phyloP scores from a whole-genome alignment of 1,140 invertebrate genomes.

The Bursaphelenchus mucronatus region DNA sequence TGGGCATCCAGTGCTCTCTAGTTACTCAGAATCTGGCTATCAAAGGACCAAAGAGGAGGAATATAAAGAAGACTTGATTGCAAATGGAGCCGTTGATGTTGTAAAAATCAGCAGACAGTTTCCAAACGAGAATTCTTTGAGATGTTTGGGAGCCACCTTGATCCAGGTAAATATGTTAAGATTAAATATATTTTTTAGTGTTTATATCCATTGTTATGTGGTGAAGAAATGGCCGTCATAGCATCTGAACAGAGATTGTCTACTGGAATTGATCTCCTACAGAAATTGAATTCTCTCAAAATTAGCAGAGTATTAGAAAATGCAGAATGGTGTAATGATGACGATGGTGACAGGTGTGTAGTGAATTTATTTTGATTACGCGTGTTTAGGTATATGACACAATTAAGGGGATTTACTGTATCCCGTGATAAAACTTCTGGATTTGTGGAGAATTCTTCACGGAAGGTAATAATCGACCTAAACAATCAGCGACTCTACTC shows the following conservation, averaged over 20 bases:
- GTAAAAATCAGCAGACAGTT: slow-evolving; percentile 14
- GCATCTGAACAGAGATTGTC: slow-evolving; percentile 37
- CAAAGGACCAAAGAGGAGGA: slow-evolving; percentile 22
- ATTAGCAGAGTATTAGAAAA: slow-evolving; percentile 28
- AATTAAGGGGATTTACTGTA: neutral
- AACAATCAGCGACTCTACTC: slow-evolving; percentile 31
- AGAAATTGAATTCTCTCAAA: slow-evolving; percentile 40
- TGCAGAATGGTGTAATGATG: slow-evolving; percentile 23
- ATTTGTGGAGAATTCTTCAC: neutral
- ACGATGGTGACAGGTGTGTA: neutral
- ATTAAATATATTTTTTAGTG: slow-evolving; percentile 40
- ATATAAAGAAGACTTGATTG: slow-evolving; percentile 3
- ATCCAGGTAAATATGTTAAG: slow-evolving; percentile 19
- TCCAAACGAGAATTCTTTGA: slow-evolving; percentile 36
- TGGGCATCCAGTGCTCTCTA: slow-evolving; percentile 28
- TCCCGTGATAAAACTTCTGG: neutral
- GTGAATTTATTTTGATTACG: neutral
- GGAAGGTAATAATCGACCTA: slow-evolving; percentile 24
- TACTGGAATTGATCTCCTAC: slow-evolving; percentile 41
- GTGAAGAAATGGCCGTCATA: slow-evolving; percentile 42
- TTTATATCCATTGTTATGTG: slow-evolving; percentile 37
- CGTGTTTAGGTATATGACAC: slow-evolving; percentile 3
- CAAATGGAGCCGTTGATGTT: neutral
- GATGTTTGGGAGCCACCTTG: neutral
- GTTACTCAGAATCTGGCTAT: slow-evolving; percentile 31